phyloP scores from a whole-genome alignment of 1,140 invertebrate genomes.

The Eurosta solidaginis region DNA sequence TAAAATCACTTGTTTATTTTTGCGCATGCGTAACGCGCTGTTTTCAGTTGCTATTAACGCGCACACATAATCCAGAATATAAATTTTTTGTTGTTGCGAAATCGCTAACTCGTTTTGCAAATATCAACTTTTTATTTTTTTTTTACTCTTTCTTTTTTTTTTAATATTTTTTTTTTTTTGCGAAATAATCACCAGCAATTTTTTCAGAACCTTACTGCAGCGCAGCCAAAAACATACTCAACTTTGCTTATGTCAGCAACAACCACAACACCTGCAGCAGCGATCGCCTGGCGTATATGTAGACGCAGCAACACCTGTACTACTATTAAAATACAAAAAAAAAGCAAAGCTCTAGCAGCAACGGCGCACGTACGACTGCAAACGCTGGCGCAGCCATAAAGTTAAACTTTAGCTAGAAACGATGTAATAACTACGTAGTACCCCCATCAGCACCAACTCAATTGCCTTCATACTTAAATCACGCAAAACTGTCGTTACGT shows the following conservation, averaged over 20 bases:
- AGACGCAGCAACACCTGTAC: background rate
- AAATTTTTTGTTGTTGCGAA: background rate
- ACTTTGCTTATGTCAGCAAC: background rate
- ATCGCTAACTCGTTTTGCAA: background rate
- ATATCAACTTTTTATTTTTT: background rate
- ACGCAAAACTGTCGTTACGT: background rate
- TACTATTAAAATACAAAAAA: too few relatives aligned
- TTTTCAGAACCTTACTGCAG: conserved; percentile 24
- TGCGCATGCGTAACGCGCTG: background rate
- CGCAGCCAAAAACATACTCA: conserved; percentile 23
- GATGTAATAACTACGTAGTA: too few relatives aligned
- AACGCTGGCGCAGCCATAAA: background rate
- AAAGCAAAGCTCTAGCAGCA: background rate
- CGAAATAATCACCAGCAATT: background rate
- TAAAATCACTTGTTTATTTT: background rate
- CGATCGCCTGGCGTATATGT: background rate
- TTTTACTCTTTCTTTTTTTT: background rate
- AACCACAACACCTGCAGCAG: conserved; percentile 19
- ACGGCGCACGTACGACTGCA: background rate
- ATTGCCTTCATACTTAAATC: too few relatives aligned
- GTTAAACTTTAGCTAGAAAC: too few relatives aligned
- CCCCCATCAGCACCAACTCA: background rate
- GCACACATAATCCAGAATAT: background rate
- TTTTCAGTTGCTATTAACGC: too few relatives aligned
- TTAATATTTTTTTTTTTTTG: background rate